These are phyloP conservation scores for Stenichneumon culpator DNA, from an alignment of 2,888 invertebrate genomes.

Conservation along the genomic window DNA sequence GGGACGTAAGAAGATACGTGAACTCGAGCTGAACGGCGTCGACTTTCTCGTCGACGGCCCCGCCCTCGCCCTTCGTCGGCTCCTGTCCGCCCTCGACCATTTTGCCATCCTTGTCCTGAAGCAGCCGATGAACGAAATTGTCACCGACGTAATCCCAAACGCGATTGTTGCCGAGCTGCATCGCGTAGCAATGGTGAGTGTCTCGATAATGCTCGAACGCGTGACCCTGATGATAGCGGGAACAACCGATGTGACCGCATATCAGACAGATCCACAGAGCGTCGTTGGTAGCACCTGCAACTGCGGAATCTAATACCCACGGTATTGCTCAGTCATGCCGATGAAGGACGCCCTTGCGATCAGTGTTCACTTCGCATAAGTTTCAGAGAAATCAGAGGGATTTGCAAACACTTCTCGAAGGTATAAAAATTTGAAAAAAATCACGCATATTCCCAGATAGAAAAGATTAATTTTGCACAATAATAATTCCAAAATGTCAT, in stretches of 20 bases:
- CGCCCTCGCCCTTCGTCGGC: constrained; percentile 86
- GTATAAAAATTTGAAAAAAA: no score
- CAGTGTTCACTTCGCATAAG: no score
- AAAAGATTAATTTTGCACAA: no score
- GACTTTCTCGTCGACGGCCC: constrained; percentile 92
- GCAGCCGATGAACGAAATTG: constrained; percentile 97
- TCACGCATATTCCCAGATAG: no score
- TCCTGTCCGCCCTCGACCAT: constrained; percentile 91
- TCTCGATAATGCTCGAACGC: constrained; percentile 98
- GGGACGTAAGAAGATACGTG: constrained; percentile 97
- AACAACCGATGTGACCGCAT: constrained; percentile 99
- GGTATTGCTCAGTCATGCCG: constrained; percentile 4
- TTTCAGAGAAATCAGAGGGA: no score
- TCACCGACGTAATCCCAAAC: constrained; percentile 99
- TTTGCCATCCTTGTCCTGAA: constrained; percentile 99
- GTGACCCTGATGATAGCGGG: constrained; percentile 95
- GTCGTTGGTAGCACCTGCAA: constrained; percentile 87
- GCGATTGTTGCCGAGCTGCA: constrained; percentile 97
- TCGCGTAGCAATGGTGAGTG: constrained; percentile 98
- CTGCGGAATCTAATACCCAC: constrained; percentile 68
- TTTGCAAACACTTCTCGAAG: no score
- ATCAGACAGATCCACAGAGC: constrained; percentile 99
- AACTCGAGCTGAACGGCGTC: constrained; percentile 98
- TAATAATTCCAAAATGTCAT: no score
- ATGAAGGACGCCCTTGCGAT: background rate